Evolutionary conservation across 2,888 invertebrate species (phyloP).

Genomic region (Drosophila flavopinicola): DNA sequence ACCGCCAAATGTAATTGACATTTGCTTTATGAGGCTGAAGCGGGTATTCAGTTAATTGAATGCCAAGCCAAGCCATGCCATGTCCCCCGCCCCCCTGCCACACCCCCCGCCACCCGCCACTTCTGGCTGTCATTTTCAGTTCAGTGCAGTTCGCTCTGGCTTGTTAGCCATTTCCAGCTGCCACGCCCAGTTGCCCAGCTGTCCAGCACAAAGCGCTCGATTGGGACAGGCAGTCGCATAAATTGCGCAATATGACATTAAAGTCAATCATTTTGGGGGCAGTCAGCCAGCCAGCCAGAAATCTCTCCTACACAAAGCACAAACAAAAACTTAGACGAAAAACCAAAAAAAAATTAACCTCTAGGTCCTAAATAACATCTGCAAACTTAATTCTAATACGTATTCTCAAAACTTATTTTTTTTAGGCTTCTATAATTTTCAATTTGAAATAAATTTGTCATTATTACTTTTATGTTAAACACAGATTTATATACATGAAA

Average conservation of each 20-base stretch:
- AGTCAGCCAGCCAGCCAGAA: background rate
- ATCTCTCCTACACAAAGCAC: no score
- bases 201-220: conserved; percentile 1
- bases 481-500: no score
- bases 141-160: conserved; percentile 5
- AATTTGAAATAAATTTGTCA: no score
- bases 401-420: no score
- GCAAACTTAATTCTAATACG: no score
- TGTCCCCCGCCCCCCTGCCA: conserved; percentile 5
- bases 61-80: conserved; percentile 29
- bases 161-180: conserved; percentile 30
- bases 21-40: conserved; percentile 41
- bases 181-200: conserved; percentile 35
- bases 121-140: conserved; percentile 14
- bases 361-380: no score
- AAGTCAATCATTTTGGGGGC: conserved; percentile 64
- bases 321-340: no score
- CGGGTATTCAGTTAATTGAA: conserved; percentile 67
- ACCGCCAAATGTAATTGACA: conserved; percentile 51
- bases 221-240: conserved; percentile 25
- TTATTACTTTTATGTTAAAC: no score
- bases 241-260: conserved; percentile 66
- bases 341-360: no score
- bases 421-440: no score
- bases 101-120: background rate